Percentiles rank a stretch among this genome's conserved stretches.
These are phyloP conservation scores for Siniperca undulata DNA, from an alignment of 2,797 vertebrate genomes.

Conservation along the genomic window DNA sequence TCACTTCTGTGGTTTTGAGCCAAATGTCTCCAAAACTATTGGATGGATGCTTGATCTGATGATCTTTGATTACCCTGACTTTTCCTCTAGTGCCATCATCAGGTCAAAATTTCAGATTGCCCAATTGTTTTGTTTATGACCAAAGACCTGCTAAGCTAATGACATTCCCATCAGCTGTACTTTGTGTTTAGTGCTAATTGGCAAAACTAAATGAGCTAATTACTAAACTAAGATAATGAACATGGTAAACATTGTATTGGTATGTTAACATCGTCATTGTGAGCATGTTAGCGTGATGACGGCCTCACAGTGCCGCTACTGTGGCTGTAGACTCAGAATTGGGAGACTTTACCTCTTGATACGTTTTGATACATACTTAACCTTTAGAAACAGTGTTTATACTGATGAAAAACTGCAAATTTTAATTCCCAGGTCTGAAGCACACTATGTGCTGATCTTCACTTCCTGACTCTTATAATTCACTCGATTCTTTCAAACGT, in stretches of 20 bases:
- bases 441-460: conserved; percentile 31
- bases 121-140: background rate
- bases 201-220: too few relatives aligned
- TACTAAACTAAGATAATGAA: background rate
- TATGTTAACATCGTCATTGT: background rate
- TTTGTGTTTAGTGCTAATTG: background rate
- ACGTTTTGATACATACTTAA: conserved; percentile 11
- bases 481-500: conserved; percentile 68
- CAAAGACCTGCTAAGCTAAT: background rate
- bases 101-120: background rate
- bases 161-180: background rate
- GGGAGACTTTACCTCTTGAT: conserved; percentile 13
- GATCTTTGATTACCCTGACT: background rate
- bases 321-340: background rate
- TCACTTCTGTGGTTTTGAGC: background rate
- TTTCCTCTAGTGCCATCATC: background rate
- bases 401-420: conserved; percentile 25
- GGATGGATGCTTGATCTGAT: background rate
- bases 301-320: background rate
- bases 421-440: conserved; percentile 12
- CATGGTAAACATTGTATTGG: background rate
- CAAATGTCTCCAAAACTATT: background rate
- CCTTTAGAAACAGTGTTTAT: conserved; percentile 31
- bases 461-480: conserved; percentile 44
- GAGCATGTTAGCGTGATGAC: background rate